Evolutionary conservation across 2,888 invertebrate genomes (phyloP), one percentile per base, ranked within the genome.

Genomic region (Encarsia formosa): DNA sequence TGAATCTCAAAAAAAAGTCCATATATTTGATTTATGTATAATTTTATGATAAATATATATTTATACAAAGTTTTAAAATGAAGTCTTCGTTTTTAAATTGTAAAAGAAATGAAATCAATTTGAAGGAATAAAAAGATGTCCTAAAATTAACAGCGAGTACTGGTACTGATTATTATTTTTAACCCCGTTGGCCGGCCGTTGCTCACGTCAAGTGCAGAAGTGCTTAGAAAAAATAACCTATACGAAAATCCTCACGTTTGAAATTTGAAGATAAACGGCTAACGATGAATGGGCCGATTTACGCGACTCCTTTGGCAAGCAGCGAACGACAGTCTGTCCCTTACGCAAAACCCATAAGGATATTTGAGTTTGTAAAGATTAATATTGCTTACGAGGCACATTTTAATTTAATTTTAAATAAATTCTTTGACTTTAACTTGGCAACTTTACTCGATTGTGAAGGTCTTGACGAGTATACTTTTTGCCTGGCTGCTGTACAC

Each of bases 331-430:
- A 50, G 49, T 45, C 54, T 18, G 45, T 62, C 18, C 62, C 68
- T 5, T 48, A 61, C 24, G 53, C 58, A 5, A 67, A 68, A 45
- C 65, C 67, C 15, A 68, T 67, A 45, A 58, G 68, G 44, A 47
- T 66, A 44, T 61, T 64, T 45, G 66, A 68, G 59, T 65, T 68
- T 49, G 68, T 68, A 53, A 64, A n/a, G n/a, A n/a, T 63, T 57
- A 39, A 23, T 15, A 26, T 29, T 29, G 29, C 8, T 29, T 29
- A 29, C 8, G 13, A 9, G 8, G 13, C 8, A 8, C 13, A 29
- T 9, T 9, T 9, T 9, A 29, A 49, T 41, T 41, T 20, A 38
- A 31, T 44, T 49, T 39, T 19, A 24, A 23, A 8, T 31, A 29
- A 29, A 29, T 29, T 29, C 13, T 29, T 29, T 13, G 8, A 29